phyloP scores from a whole-genome alignment of 1,140 invertebrate genomes.

The Parasteatoda tepidariorum region DNA sequence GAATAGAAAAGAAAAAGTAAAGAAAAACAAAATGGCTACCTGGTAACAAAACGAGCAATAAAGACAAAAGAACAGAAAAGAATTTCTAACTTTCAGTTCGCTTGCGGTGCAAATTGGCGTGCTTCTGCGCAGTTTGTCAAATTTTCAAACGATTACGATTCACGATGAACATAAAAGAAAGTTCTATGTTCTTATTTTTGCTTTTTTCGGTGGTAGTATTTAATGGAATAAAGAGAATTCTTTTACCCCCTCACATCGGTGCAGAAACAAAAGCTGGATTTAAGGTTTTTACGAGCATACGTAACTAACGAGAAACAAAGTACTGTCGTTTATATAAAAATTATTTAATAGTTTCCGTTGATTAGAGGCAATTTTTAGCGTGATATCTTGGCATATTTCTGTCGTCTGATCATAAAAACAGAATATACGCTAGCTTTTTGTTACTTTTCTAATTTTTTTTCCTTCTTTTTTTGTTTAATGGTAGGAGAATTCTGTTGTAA shows the following conservation, averaged over 20 bases:
- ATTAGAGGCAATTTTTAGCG: slow-evolving; percentile 8
- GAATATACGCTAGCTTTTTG: neutral
- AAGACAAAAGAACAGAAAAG: slow-evolving; percentile 21
- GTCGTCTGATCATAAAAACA: slow-evolving; percentile 31
- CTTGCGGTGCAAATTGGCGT: slow-evolving; percentile 11
- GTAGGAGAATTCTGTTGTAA: no score
- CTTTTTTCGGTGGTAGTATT: neutral
- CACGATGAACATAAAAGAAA: slow-evolving; percentile 1
- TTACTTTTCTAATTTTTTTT: no score
- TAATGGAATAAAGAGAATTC: neutral
- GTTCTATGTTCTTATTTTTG: neutral
- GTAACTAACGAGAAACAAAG: slow-evolving; percentile 37
- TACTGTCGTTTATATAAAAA: neutral
- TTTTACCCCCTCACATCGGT: neutral
- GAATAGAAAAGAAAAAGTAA: neutral
- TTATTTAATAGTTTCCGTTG: slow-evolving; percentile 41
- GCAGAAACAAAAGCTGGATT: slow-evolving; percentile 5
- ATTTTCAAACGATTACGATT: slow-evolving; percentile 16
- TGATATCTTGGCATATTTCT: neutral
- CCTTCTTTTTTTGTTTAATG: no score
- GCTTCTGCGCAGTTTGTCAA: slow-evolving; percentile 32
- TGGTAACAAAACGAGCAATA: slow-evolving; percentile 10
- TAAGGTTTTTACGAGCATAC: slow-evolving; percentile 17
- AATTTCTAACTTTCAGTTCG: slow-evolving; percentile 21
- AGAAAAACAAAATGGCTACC: neutral